These are phyloP conservation scores for Xenops minutus DNA, from an alignment of 2,797 vertebrate genomes.

Conservation along the genomic window DNA sequence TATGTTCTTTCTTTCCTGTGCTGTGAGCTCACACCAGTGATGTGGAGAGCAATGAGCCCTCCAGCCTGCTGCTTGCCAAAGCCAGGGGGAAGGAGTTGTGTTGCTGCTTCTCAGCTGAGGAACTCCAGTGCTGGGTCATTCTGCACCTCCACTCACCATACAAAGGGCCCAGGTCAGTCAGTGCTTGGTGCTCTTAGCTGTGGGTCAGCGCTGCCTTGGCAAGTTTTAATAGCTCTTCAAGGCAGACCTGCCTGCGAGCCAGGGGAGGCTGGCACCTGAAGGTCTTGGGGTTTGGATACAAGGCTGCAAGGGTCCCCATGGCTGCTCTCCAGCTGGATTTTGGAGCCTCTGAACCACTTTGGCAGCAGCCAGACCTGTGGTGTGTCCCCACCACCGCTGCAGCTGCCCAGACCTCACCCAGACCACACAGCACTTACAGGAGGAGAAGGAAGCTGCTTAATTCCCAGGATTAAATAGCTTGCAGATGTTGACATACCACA, in stretches of 20 bases:
- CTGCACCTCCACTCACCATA: background rate
- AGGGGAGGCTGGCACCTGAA: background rate
- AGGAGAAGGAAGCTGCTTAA: background rate
- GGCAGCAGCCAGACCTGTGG: background rate
- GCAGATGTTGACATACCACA: conserved; percentile 60
- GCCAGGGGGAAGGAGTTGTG: background rate
- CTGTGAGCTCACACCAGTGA: background rate
- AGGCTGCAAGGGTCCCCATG: accelerated
- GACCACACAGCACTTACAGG: background rate
- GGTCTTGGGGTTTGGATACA: accelerated
- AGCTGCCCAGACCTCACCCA: background rate
- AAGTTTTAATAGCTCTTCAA: background rate
- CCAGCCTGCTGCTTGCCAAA: background rate
- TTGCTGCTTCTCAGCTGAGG: background rate
- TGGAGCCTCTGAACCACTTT: background rate
- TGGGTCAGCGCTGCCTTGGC: accelerated
- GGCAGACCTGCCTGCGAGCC: background rate
- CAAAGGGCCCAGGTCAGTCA: background rate
- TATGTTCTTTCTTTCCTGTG: background rate
- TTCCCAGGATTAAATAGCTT: conserved; percentile 51
- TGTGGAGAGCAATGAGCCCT: background rate
- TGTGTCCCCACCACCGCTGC: accelerated
- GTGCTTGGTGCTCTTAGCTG: accelerated
- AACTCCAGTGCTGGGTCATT: background rate
- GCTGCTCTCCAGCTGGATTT: background rate